Evolutionary conservation across 2,888 invertebrate species (phyloP), one percentile per base, ranked within the genome.

Genomic region (Drosophila multiciliata): DNA sequence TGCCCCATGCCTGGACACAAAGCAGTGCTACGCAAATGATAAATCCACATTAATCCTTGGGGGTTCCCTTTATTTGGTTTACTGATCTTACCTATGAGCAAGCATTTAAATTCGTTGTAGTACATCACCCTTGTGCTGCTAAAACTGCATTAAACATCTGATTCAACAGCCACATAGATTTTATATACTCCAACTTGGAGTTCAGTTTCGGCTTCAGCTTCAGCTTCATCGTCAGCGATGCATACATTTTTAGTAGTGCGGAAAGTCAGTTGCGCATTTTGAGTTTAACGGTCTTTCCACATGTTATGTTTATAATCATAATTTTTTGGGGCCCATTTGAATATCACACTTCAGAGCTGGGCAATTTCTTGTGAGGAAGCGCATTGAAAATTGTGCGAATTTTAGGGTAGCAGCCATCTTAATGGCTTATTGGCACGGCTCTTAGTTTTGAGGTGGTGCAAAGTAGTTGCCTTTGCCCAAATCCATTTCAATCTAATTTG

Each of bases 221-320:
- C 88, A 86, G 33, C 78, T 78, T 60, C 40, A 65, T 45, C 61
- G 64, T 26, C 87, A 86, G 35, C 80, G 83, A 75, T 82, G 86
- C 90, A 80, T 66, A 80, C 75, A 76, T 73, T 82, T 74, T 82
- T 75, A 74, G 59, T 62, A 77, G 88, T 90, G 80, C 90, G 86
- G 86, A 88, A 87, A 90, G 86, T 80, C 61, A 57, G 80, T 76
- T 87, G 82, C 82, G 84, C 73, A 61, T 76, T 75, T 85, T 75
- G 65, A 78, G 76, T 80, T 84, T 86, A 86, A 86, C 82, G 85
- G 70, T 54, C 69, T 62, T 63, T 70, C 75, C 82, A 71, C 85
- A 85, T 85, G 89, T 78, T 65, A 89, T 78, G 67, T 61, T 76
- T 71, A 68, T 68, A 68, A 67, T 67, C 66, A 49, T 63, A 65